Base-by-base conservation (phyloP, 2,797 vertebrate genomes). In the Bradypodion ventrale region DNA sequence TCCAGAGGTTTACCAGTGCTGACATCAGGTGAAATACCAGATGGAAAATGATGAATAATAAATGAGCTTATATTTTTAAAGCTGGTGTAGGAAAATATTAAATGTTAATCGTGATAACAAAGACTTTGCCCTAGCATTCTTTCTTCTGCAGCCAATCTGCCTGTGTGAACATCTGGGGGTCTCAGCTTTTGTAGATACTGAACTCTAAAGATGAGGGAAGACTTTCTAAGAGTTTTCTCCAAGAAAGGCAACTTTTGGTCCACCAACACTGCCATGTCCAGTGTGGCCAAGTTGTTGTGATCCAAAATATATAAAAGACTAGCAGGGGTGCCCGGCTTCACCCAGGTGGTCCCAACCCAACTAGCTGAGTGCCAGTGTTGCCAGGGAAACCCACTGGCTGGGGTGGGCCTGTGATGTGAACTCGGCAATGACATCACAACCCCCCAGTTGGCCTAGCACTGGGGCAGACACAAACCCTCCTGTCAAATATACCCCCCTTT, bases 1-100 rank as follows among this genome's bases (percentile, higher is more conserved):
- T 44, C 23, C 70, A 86, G 32, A 56, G 73, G 44, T 83, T 93
- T 87, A 79, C 84, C 83, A 85, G 69, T 85, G 82, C 78, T 92
- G 91, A 91, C 93, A 95, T 93, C 88, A 92, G 89, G 89, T 92
- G 86, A 95, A 95, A 95, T 94, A 94, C 78, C 89, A 94, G 90
- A 91, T 32, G 3, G 82, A 82, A 90, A 79, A 91, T 80, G 86
- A 89, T 95, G 93, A 94, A 94, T 93, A 94, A 94, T 93, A 93
- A 92, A 94, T 89, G 84, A 92, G 84, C 63, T 88, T 87, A 87
- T 90, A 92, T 93, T 92, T 94, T 89, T 90, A 91, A 93, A 91
- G 91, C 93, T 75, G 87, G 92, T 89, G 83, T 80, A 82, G 66
- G 83, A 84, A 92, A 94, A 91, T 40, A 73, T 91, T 92, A 92